These are phyloP conservation scores for Callospermophilus lateralis DNA, from an alignment of 2,113 vertebrate genomes.

Conservation along the genomic window DNA sequence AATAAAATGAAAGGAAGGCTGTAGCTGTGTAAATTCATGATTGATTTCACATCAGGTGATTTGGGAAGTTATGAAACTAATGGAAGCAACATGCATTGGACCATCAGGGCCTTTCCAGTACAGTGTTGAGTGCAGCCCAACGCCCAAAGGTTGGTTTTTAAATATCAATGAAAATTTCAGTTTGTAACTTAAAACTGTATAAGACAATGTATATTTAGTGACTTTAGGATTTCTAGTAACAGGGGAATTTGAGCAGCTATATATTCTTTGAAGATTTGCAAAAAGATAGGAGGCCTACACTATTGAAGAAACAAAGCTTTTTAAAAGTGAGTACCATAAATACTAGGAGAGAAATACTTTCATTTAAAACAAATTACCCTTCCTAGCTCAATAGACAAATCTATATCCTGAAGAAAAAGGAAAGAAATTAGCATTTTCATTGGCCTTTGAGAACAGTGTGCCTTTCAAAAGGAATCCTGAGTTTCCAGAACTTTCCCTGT, in stretches of 20 bases:
- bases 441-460: background rate
- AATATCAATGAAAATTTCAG: conserved; percentile 15
- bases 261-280: conserved; percentile 27
- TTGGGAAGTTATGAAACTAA: conserved; percentile 62
- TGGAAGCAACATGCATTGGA: background rate
- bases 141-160: background rate
- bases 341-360: background rate
- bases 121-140: background rate
- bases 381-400: conserved; percentile 60
- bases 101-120: background rate
- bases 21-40: conserved; percentile 61
- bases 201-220: background rate
- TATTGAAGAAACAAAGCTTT: conserved; percentile 18
- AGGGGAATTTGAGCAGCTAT: conserved; percentile 2
- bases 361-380: conserved; percentile 62
- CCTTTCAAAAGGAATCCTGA: background rate
- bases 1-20: conserved; percentile 63
- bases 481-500: background rate
- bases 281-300: background rate
- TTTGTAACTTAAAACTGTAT: conserved; percentile 21
- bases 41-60: conserved; percentile 48
- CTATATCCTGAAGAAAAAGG: conserved; percentile 18
- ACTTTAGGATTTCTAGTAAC: background rate
- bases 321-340: conserved; percentile 51
- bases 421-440: conserved; percentile 8